Conservation (phyloP, 2,888 invertebrate genomes). For the Cryptus viduatorius region DNA sequence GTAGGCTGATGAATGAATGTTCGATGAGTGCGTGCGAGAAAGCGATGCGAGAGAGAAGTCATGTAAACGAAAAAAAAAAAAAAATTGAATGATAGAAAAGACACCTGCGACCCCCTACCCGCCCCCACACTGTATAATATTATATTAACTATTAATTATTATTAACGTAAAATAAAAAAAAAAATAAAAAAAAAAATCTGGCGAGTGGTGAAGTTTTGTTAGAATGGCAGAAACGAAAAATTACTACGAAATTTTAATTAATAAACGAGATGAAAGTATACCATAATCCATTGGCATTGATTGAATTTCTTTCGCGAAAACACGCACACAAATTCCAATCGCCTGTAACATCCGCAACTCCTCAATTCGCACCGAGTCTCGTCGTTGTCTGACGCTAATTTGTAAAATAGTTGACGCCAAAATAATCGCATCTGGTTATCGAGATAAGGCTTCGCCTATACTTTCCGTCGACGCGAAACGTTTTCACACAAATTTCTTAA, state of each 20-base stretch:
- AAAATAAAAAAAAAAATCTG: conserved; percentile 69
- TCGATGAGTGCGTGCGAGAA: conserved; percentile 38
- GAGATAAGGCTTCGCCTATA: not conserved
- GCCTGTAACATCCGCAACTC: conserved; percentile 5
- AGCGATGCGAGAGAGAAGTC: conserved; percentile 44
- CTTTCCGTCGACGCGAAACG: not conserved
- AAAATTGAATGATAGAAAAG: conserved; percentile 62
- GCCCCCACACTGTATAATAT: conserved; percentile 81
- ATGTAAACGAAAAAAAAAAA: conserved; percentile 63
- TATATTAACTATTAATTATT: conserved; percentile 84
- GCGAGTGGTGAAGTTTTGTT: conserved; percentile 84
- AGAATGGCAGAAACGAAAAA: conserved; percentile 84
- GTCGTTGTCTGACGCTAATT: not conserved
- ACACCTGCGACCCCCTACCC: conserved; percentile 71
- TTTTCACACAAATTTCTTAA: conserved; percentile 1
- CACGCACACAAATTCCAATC: conserved; percentile 20
- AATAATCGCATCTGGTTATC: conserved; percentile 17
- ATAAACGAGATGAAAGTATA: conserved; percentile 85
- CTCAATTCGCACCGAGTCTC: not conserved
- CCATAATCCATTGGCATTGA: conserved; percentile 76
- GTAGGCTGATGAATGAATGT: conserved; percentile 54
- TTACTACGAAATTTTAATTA: conserved; percentile 85
- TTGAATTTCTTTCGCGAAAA: conserved; percentile 69
- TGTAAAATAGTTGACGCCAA: not conserved
- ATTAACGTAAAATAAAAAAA: conserved; percentile 81